Conservation (phyloP, 2,113 vertebrate species). For the Chloebia gouldiae region DNA sequence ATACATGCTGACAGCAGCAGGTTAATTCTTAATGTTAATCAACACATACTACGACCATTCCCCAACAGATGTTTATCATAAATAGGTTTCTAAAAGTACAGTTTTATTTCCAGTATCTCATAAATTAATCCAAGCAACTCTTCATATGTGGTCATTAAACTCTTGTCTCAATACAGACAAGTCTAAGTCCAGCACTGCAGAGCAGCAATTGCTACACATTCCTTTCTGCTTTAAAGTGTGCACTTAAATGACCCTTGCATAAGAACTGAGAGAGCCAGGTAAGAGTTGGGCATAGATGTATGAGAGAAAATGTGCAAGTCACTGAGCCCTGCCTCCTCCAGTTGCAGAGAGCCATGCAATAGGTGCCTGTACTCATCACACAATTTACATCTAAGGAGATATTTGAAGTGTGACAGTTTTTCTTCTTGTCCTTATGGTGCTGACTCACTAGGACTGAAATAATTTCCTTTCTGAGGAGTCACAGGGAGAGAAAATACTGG, state of each 20-base stretch:
- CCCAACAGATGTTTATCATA: background rate
- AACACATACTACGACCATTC: background rate
- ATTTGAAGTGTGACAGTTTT: background rate
- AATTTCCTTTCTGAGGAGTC: background rate
- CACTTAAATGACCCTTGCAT: background rate
- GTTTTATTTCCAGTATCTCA: background rate
- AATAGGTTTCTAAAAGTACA: background rate
- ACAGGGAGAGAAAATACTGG: background rate
- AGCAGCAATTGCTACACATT: background rate
- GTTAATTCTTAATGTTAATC: background rate
- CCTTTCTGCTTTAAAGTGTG: background rate
- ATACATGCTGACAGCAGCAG: background rate
- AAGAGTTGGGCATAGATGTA: background rate
- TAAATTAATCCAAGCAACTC: background rate
- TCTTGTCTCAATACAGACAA: background rate
- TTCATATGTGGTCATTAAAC: background rate
- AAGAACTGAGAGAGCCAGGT: background rate
- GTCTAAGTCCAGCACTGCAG: background rate
- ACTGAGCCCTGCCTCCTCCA: background rate
- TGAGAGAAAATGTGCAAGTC: constrained; percentile 6
- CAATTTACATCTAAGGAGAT: background rate
- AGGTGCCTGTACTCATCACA: background rate
- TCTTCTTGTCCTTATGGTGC: background rate
- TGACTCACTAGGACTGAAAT: background rate
- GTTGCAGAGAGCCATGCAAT: background rate